phyloP scores from a whole-genome alignment of 1,140 invertebrate genomes.

The Zaprionus vittiger region DNA sequence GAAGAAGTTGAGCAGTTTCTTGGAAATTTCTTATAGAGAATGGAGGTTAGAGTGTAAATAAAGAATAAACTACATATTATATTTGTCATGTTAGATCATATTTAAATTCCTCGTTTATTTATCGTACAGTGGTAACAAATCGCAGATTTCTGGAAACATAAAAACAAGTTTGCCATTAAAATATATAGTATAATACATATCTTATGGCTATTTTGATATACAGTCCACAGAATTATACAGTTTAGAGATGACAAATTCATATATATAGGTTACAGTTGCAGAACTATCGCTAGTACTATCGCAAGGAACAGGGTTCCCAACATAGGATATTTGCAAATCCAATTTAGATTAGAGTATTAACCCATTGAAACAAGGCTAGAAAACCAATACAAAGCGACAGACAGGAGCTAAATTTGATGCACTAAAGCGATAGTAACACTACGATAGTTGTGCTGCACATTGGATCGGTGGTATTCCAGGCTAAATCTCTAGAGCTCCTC shows the following conservation, averaged over 20 bases:
- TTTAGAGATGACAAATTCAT: neutral
- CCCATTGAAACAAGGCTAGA: too few relatives aligned
- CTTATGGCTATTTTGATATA: constrained; percentile 21
- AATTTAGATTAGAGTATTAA: too few relatives aligned
- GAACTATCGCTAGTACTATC: constrained; percentile 3
- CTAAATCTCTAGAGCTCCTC: too few relatives aligned
- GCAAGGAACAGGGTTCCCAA: neutral
- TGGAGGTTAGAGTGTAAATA: neutral
- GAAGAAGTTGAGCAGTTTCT: neutral
- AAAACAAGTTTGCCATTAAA: neutral
- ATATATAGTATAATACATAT: constrained; percentile 2
- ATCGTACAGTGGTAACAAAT: neutral
- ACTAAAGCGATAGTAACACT: too few relatives aligned
- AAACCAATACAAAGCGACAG: too few relatives aligned
- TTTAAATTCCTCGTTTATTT: neutral
- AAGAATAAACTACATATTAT: neutral
- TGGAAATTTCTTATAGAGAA: neutral
- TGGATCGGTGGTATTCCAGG: too few relatives aligned
- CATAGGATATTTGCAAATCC: too few relatives aligned
- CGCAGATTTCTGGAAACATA: neutral
- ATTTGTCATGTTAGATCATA: neutral
- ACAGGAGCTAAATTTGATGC: too few relatives aligned
- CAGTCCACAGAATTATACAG: constrained; percentile 27
- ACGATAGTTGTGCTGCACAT: too few relatives aligned
- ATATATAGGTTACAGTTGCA: neutral